These are phyloP conservation scores for Phengaris arion DNA, from an alignment of 2,888 invertebrate species.

Conservation along the genomic window DNA sequence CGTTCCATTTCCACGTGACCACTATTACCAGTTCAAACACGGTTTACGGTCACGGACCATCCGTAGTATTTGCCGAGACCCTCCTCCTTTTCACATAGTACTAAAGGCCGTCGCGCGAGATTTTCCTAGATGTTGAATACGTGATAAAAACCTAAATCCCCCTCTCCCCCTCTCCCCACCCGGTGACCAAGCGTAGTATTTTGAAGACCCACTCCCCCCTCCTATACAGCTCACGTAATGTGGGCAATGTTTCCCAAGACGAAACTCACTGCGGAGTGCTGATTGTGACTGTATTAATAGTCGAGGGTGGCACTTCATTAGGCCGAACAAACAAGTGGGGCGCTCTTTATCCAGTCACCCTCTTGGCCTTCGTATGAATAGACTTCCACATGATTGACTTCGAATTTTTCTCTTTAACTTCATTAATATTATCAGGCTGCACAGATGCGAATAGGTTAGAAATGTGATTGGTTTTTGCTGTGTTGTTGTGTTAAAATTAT, in stretches of 20 bases:
- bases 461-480: neutral
- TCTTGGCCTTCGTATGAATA: slow-evolving; percentile 48
- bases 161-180: too few species aligned
- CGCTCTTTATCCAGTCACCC: slow-evolving; percentile 62
- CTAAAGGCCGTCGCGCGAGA: too few species aligned
- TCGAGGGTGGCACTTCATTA: slow-evolving; percentile 69
- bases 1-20: neutral
- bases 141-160: too few species aligned
- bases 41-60: too few species aligned
- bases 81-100: too few species aligned
- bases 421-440: neutral
- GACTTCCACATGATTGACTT: slow-evolving; percentile 30
- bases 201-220: too few species aligned
- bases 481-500: neutral
- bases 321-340: slow-evolving; percentile 66
- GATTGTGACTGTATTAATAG: slow-evolving; percentile 64
- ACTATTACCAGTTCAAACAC: too few species aligned
- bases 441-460: neutral
- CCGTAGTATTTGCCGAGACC: too few species aligned
- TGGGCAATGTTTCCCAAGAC: too few species aligned
- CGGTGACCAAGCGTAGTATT: too few species aligned
- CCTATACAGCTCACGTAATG: too few species aligned
- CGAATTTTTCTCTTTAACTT: slow-evolving; percentile 7
- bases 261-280: slow-evolving; percentile 34
- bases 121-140: too few species aligned